These are phyloP conservation scores for Laticauda laticaudata DNA, from an alignment of 2,113 vertebrate species.

Conservation along the genomic window DNA sequence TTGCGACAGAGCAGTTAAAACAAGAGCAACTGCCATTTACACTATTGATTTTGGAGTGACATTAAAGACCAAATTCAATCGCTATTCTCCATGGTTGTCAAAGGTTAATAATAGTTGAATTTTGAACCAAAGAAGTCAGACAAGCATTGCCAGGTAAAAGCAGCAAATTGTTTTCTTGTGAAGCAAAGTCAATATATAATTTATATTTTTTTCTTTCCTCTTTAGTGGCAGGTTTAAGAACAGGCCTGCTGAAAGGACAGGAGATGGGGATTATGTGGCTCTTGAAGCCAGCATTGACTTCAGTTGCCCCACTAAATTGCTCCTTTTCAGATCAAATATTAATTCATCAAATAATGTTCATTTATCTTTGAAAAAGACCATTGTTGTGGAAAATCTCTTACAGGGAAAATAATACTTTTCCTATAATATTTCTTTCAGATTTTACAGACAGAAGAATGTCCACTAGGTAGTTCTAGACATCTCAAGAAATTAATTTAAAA, in stretches of 20 bases:
- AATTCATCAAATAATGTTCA: background rate
- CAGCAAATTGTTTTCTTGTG: constrained; percentile 49
- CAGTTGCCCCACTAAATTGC: background rate
- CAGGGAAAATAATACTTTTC: background rate
- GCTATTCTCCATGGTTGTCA: constrained; percentile 66
- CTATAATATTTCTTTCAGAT: background rate
- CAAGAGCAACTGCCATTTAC: constrained; percentile 56
- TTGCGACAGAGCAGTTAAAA: constrained; percentile 58
- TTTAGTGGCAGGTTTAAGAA: background rate
- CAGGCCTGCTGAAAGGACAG: background rate
- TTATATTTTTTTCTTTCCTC: background rate
- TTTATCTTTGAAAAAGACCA: background rate
- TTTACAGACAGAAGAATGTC: background rate
- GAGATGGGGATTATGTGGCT: background rate
- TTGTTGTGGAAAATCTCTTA: background rate
- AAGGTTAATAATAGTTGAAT: constrained; percentile 64
- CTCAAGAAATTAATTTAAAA: background rate
- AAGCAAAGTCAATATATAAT: constrained; percentile 12
- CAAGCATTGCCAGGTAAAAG: constrained; percentile 60
- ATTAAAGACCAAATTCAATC: constrained; percentile 62
- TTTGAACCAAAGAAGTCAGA: constrained; percentile 57
- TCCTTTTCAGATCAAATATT: background rate
- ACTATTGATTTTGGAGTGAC: constrained; percentile 65
- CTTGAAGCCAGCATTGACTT: background rate
- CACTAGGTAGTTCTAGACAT: background rate